Percentiles rank a stretch among this genome's conserved stretches.
phyloP scores from a whole-genome alignment of 2,888 invertebrate genomes.

The Drosophila helvetica region DNA sequence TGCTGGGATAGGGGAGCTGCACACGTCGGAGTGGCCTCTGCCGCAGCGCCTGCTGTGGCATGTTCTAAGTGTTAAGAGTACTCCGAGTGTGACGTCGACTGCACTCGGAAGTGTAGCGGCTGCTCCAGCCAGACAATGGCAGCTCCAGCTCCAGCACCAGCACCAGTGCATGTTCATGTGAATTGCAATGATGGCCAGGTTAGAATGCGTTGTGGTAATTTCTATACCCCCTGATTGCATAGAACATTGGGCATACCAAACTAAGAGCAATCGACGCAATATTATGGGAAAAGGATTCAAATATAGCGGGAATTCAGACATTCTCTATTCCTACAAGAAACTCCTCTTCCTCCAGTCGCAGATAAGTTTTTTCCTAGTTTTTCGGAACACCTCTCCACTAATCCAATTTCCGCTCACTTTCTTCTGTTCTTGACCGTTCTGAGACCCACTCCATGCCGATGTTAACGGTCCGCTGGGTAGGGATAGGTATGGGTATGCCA shows the following conservation, averaged over 20 bases:
- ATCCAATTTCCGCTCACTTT: neutral
- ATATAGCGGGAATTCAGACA: too few relatives aligned
- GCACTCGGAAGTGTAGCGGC: constrained; percentile 72
- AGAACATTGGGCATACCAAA: neutral
- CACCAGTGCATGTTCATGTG: constrained; percentile 62
- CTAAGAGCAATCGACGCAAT: neutral
- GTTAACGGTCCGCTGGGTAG: constrained; percentile 31
- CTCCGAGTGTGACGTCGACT: constrained; percentile 76
- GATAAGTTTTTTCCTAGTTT: too few relatives aligned
- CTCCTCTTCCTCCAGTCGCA: too few relatives aligned
- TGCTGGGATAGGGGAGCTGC: constrained; percentile 11
- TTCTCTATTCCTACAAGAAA: too few relatives aligned
- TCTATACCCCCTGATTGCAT: constrained; percentile 24
- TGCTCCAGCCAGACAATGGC: constrained; percentile 58
- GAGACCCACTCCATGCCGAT: neutral
- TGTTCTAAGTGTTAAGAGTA: constrained; percentile 77
- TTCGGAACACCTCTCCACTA: neutral
- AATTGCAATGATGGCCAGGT: constrained; percentile 61
- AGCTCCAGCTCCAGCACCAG: constrained; percentile 9
- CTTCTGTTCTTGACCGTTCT: neutral
- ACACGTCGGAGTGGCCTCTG: neutral
- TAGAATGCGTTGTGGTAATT: constrained; percentile 67
- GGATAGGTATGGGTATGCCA: constrained; percentile 6
- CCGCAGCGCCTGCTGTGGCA: constrained; percentile 33
- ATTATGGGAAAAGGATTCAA: neutral